Base-by-base conservation (phyloP, 2,113 vertebrate genomes). In the Anseranas semipalmata region DNA sequence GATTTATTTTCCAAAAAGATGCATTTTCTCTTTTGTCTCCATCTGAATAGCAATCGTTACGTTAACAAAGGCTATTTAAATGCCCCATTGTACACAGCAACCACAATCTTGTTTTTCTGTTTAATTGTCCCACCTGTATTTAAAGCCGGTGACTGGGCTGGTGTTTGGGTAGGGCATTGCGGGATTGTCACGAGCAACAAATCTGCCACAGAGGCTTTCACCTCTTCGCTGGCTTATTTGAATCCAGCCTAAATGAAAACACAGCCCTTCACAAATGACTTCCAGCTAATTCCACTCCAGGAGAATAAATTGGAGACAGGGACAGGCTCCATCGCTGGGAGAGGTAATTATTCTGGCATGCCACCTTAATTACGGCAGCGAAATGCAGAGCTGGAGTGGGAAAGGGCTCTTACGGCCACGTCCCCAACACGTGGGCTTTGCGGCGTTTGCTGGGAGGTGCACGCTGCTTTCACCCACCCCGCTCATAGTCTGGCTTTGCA, bases 321-420 rank as follows among this genome's bases (percentile, higher is more conserved):
- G 15, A 43, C 16, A 13, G 63, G 45, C 48, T 89, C 62, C 9
- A 16, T 65, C 50, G 59, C 55, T 96, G 25, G 45, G 77, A 81
- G 66, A 95, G 60, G 76, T 85, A 60, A 97, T 92, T 97, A 86
- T 94, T 96, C 91, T 96, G 97, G 86, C 45, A 33, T 3, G 2
- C 66, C 82, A 70, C 82, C 76, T 95, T 96, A 95, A 97, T 96
- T 93, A 95, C 35, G 0, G 55, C 60, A 58, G 91, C 73, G 63
- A 55, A 78, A 85, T 17, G 13, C 18, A 2, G 58, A 59, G 62
- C 18, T 60, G 90, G 22, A 89, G 85, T 77, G 67, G 56, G 84
- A 76, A 79, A 58, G 9, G 72, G 17, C 28, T 33, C 72, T 90
- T 67, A 58, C 4, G 15, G 76, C 32, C 11, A 0, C 66, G 70